Conservation (phyloP, 2,888 invertebrate genomes). For the Stenolophus ochropezus region DNA sequence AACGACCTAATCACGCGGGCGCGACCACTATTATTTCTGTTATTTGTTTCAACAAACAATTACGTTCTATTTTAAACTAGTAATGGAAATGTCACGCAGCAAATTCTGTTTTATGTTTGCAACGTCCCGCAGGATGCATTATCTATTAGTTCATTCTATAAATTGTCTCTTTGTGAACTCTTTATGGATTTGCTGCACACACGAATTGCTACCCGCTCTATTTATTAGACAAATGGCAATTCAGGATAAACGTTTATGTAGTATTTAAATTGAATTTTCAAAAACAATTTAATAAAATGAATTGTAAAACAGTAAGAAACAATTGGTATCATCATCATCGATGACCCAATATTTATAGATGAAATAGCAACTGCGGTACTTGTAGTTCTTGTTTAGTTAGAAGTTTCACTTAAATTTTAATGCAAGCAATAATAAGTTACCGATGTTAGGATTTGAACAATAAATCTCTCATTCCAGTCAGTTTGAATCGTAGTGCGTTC, state of each 20-base stretch:
- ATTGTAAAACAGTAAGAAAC: too few species aligned
- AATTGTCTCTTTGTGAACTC: slow-evolving; percentile 7
- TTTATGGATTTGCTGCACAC: not conserved
- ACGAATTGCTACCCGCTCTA: not conserved
- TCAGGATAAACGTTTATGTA: not conserved
- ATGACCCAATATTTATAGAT: too few species aligned
- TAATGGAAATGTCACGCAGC: slow-evolving; percentile 33
- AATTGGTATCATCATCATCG: too few species aligned
- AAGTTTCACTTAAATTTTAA: too few species aligned
- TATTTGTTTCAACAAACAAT: slow-evolving; percentile 25
- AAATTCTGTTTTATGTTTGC: slow-evolving; percentile 21
- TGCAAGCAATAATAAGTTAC: too few species aligned
- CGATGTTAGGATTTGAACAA: too few species aligned
- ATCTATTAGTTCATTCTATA: slow-evolving; percentile 13
- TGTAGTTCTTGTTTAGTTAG: too few species aligned
- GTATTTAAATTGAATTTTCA: not conserved
- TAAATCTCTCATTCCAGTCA: too few species aligned
- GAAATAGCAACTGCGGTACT: too few species aligned
- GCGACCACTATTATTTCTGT: slow-evolving; percentile 27
- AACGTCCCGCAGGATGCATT: not conserved
- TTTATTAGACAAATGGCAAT: not conserved
- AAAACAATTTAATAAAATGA: not conserved
- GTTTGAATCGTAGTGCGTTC: too few species aligned
- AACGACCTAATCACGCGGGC: slow-evolving; percentile 19
- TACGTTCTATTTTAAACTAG: slow-evolving; percentile 21